Percentiles rank a stretch among this genome's conserved stretches.
Conservation (phyloP, 2,888 invertebrate genomes). For the Drosophila merina region DNA sequence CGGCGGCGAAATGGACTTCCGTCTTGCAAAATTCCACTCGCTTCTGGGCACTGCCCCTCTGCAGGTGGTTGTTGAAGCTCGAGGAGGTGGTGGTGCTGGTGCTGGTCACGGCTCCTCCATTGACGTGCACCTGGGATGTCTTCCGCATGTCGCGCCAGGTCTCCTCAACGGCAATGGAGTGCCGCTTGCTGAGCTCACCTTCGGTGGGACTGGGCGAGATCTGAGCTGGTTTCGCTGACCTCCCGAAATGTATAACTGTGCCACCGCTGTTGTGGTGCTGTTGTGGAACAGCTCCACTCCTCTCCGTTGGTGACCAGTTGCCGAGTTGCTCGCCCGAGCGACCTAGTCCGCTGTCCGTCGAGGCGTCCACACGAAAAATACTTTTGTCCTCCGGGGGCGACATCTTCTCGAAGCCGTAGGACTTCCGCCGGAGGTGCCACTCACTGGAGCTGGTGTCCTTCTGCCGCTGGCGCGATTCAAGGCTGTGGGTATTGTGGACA, state of each 20-base stretch:
- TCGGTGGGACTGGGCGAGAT: constrained; percentile 39
- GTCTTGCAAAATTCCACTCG: constrained; percentile 93
- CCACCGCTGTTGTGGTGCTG: constrained; percentile 56
- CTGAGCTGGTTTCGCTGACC: constrained; percentile 15
- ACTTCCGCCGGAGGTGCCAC: constrained; percentile 90
- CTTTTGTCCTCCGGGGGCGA: constrained; percentile 81
- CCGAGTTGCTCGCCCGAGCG: constrained; percentile 89
- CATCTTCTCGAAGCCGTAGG: constrained; percentile 90
- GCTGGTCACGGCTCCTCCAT: constrained; percentile 66
- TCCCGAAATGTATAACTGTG: constrained; percentile 82
- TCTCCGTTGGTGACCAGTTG: constrained; percentile 83
- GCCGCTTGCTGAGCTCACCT: constrained; percentile 83
- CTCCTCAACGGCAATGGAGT: constrained; percentile 86
- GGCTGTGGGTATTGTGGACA: constrained; percentile 78
- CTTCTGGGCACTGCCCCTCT: constrained; percentile 84
- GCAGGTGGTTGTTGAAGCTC: constrained; percentile 45
- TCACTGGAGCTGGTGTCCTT: constrained; percentile 85
- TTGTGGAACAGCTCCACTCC: constrained; percentile 41
- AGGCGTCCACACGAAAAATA: constrained; percentile 87
- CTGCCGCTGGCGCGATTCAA: constrained; percentile 80
- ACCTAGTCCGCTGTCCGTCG: constrained; percentile 91
- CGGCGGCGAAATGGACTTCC: constrained; percentile 94
- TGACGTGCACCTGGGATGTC: constrained; percentile 82
- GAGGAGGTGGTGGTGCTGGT: constrained; percentile 35
- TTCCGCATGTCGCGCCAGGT: constrained; percentile 84